Conservation (phyloP, 2,113 vertebrate species). For the Lophotis ruficrista region DNA sequence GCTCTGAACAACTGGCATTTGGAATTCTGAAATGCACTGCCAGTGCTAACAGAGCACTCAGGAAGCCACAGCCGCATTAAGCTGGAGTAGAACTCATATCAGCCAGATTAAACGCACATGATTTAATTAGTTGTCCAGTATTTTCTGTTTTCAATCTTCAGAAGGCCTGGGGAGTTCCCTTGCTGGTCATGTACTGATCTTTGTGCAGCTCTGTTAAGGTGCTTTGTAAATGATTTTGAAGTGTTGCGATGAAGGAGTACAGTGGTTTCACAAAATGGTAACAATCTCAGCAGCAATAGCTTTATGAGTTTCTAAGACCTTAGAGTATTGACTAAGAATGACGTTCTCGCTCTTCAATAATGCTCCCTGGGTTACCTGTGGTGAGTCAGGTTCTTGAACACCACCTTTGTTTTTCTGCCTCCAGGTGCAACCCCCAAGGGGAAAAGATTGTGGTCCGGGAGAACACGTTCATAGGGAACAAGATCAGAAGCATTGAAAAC, state of each 20-base stretch:
- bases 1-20: no score
- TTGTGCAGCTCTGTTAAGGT: background rate
- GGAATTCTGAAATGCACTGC: no score
- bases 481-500: conserved; percentile 57
- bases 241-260: background rate
- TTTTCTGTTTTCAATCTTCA: background rate
- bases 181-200: background rate
- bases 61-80: no score
- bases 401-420: background rate
- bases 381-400: background rate
- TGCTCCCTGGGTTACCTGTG: background rate
- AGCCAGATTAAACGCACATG: no score
- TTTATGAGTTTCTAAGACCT: background rate
- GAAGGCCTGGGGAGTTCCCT: background rate
- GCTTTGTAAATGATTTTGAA: background rate
- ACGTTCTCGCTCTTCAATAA: background rate
- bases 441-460: conserved; percentile 18
- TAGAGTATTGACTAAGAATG: background rate
- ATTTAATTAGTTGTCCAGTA: background rate
- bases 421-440: conserved; percentile 47
- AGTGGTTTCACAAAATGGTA: background rate
- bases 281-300: background rate
- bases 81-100: no score
- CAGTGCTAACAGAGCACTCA: no score
- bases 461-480: conserved; percentile 1